Evolutionary conservation across 2,797 vertebrate genomes (phyloP).

Genomic region (Spinus olivaceus): DNA sequence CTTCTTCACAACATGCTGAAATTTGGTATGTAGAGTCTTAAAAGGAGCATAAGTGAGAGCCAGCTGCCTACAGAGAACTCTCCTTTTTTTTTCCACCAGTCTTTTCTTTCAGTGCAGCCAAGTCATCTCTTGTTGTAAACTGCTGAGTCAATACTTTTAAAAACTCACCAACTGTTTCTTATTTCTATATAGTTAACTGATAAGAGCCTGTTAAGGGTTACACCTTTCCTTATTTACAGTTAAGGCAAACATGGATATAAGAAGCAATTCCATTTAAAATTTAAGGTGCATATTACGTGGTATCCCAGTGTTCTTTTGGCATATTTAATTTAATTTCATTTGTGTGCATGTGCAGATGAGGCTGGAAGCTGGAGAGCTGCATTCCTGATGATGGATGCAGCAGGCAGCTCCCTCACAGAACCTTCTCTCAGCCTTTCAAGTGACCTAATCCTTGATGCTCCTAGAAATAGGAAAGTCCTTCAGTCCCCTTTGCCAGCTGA

Average conservation of each 20-base stretch:
- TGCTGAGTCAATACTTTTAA: conserved; percentile 52
- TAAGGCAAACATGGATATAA: conserved; percentile 35
- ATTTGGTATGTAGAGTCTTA: background rate
- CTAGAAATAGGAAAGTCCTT: background rate
- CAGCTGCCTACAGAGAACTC: background rate
- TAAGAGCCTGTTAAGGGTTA: conserved; percentile 43
- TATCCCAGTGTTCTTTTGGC: background rate
- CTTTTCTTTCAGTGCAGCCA: conserved; percentile 4
- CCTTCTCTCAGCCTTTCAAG: background rate
- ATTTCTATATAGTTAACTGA: conserved; percentile 33
- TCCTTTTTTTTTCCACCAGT: rapidly evolving
- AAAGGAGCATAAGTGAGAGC: background rate
- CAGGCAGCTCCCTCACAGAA: background rate
- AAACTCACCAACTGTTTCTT: conserved; percentile 38
- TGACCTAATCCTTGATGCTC: background rate
- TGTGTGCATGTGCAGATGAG: background rate
- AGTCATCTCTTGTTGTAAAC: conserved; percentile 22
- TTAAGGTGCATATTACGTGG: background rate
- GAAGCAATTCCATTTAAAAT: conserved; percentile 22
- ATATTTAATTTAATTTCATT: background rate
- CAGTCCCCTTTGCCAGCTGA: background rate
- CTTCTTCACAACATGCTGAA: background rate
- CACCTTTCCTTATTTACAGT: conserved; percentile 55
- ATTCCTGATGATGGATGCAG: rapidly evolving
- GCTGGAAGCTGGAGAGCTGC: background rate